Evolutionary conservation across 2,113 vertebrate species (phyloP).

Genomic region (Ia io): DNA sequence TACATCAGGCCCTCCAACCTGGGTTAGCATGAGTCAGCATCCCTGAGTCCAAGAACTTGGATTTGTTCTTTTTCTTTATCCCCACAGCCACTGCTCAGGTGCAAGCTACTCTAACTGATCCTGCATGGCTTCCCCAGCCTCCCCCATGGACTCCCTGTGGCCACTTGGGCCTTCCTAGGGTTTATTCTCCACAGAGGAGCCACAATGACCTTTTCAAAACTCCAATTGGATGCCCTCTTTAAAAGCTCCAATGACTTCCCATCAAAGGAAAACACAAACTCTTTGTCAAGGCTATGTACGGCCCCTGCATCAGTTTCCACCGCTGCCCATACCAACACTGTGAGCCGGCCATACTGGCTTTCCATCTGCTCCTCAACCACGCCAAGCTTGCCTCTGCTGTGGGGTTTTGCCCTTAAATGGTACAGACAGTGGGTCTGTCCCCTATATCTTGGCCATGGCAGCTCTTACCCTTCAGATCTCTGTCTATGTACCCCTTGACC

Average conservation of each 20-base stretch:
- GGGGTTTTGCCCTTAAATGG: background rate
- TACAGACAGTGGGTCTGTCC: background rate
- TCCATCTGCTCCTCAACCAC: background rate
- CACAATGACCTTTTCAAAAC: background rate
- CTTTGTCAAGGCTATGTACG: background rate
- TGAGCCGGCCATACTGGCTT: background rate
- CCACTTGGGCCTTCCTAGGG: background rate
- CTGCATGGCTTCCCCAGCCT: background rate
- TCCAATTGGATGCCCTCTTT: background rate
- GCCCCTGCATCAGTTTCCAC: background rate
- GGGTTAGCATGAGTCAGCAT: constrained; percentile 54
- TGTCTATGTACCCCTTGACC: background rate
- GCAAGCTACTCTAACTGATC: background rate
- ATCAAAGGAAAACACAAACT: constrained; percentile 21
- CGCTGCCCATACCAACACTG: too few relatives aligned
- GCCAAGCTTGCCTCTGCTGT: background rate
- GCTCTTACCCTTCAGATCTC: background rate
- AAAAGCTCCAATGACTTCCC: background rate
- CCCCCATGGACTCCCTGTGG: background rate
- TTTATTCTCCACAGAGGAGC: background rate
- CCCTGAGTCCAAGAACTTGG: background rate
- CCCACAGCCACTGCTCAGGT: background rate
- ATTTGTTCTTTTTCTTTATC: constrained; percentile 23
- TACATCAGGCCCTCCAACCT: background rate
- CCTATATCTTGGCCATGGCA: background rate